phyloP scores from a whole-genome alignment of 2,797 vertebrate genomes.

The Emys orbicularis region DNA sequence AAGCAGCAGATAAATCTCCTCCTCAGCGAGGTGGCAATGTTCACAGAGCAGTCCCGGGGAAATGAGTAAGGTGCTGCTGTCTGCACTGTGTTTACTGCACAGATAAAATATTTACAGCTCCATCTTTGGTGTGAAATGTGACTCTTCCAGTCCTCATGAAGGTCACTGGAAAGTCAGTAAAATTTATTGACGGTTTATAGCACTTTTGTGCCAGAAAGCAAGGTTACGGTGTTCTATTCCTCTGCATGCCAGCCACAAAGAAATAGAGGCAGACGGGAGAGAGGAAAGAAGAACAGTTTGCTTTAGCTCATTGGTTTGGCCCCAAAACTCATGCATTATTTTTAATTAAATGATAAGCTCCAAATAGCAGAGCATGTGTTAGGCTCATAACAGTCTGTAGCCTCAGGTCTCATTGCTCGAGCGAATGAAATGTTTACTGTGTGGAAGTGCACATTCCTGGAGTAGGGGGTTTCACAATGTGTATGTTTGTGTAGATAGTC shows the following conservation, averaged over 20 bases:
- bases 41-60: not conserved
- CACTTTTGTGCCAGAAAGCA: constrained; percentile 33
- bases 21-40: not conserved
- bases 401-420: not conserved
- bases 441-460: not conserved
- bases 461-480: not conserved
- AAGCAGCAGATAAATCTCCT: constrained; percentile 73
- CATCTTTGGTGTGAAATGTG: constrained; percentile 70
- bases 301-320: not conserved
- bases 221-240: constrained; percentile 27
- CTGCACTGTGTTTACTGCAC: constrained; percentile 74
- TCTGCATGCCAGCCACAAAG: not conserved
- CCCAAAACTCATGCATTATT: not conserved
- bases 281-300: not conserved
- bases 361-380: not conserved
- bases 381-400: constrained; percentile 34
- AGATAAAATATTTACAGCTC: constrained; percentile 81
- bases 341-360: constrained; percentile 66
- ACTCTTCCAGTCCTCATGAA: constrained; percentile 68
- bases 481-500: not conserved
- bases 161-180: constrained; percentile 78
- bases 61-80: constrained; percentile 49
- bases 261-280: not conserved
- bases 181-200: constrained; percentile 74
- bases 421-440: not conserved